These are phyloP conservation scores for Pristionchus fissidentatus DNA, from an alignment of 2,888 invertebrate genomes.

Conservation along the genomic window DNA sequence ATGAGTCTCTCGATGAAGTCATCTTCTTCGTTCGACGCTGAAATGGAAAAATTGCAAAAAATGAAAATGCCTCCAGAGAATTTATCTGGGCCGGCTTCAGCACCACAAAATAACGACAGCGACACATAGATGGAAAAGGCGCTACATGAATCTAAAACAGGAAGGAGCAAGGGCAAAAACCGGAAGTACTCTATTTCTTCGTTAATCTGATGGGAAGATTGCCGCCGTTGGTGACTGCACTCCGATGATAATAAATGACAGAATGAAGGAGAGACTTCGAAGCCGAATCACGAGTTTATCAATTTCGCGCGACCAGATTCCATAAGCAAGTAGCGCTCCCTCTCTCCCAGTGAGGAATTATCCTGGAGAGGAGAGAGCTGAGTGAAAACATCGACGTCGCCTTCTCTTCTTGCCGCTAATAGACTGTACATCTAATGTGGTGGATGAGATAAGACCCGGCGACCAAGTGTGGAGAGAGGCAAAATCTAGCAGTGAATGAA, in stretches of 20 bases:
- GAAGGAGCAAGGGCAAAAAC: background rate
- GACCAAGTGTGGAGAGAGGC: background rate
- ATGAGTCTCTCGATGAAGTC: constrained; percentile 71
- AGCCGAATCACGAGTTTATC: background rate
- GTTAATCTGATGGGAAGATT: constrained; percentile 16
- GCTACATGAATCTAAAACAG: background rate
- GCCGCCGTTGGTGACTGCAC: background rate
- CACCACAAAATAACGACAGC: background rate
- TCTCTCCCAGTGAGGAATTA: background rate
- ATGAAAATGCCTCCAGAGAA: background rate
- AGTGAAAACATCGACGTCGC: background rate
- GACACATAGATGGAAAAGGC: background rate
- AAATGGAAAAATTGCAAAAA: background rate
- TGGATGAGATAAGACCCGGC: background rate
- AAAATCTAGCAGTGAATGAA: background rate
- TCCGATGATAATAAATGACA: background rate
- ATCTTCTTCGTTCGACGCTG: constrained; percentile 52
- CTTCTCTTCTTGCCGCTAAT: background rate
- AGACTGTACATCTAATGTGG: background rate
- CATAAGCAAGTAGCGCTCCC: background rate
- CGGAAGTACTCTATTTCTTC: background rate
- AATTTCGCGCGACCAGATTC: background rate
- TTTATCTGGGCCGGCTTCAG: no score
- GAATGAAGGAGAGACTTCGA: background rate
- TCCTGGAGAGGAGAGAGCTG: background rate